Evolutionary conservation across 2,797 vertebrate species (phyloP), one percentile per base, ranked within the genome.

Genomic region (Lepilemur ruficaudatus): DNA sequence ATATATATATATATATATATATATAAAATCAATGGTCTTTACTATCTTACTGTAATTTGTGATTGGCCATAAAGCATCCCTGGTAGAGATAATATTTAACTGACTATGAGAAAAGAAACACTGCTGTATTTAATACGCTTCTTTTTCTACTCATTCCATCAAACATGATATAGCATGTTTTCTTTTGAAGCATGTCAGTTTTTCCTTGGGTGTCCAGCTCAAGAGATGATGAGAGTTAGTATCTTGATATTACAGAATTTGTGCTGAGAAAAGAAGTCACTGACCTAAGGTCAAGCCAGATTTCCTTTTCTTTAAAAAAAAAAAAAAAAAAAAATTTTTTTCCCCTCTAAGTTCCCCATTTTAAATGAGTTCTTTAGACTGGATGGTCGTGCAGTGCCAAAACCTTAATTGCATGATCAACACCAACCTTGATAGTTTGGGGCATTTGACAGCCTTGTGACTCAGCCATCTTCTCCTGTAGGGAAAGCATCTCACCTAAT

Each of bases 11-110:
- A 59, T 30, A 61, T 61, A 61, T 3, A 55, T 10, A 23, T 10
- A 57, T 23, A 57, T 14, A 38, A 38, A 38, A 23, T 48, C 28
- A 91, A 28, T 52, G 79, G 86, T 91, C 52, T 86, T 87, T 72
- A 92, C 65, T 79, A 81, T n/a, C 61, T 76, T 90, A 43, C 30
- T 83, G 0, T 70, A 63, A 46, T 92, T 93, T 96, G 80, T 98
- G 78, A 50, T 80, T 89, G 38, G 22, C 46, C 73, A 76, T 95
- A 96, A 97, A 96, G 6, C 46, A 59, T 92, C 35, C 48, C 89
- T 93, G 48, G 4, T 70, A 41, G 69, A 91, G 25, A 55, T 94
- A 85, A 91, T 90, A n/a, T 95, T 86, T 95, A 79, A 92, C 81
- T 83, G 25, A 11, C 70, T 93, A 5, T 91, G 82, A 94, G 81